phyloP scores from a whole-genome alignment of 2,797 vertebrate species.

The Spizella passerina region DNA sequence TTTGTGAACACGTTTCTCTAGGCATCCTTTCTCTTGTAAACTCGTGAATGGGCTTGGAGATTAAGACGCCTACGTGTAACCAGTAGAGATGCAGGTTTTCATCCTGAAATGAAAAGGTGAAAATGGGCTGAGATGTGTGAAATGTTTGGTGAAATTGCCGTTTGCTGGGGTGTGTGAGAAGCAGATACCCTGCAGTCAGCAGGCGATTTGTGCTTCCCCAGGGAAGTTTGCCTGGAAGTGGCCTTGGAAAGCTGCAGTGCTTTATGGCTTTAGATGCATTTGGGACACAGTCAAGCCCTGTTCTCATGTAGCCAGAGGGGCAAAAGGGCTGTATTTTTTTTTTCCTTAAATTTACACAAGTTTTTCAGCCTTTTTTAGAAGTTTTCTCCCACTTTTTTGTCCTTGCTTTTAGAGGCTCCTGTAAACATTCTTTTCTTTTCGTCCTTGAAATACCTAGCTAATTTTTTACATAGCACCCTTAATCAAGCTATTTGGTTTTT shows the following conservation, averaged over 20 bases:
- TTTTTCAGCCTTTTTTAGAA: neutral
- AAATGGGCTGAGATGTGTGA: too few relatives aligned
- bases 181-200: too few relatives aligned
- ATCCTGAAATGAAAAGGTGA: neutral
- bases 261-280: fast-evolving
- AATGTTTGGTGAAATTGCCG: fast-evolving
- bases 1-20: neutral
- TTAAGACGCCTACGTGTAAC: fast-evolving
- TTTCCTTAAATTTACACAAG: neutral
- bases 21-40: neutral
- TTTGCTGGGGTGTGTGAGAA: neutral
- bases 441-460: neutral
- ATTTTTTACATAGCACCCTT: neutral
- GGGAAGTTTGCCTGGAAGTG: neutral
- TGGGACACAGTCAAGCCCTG: neutral
- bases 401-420: neutral
- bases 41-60: neutral
- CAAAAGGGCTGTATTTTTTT: neutral
- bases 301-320: neutral
- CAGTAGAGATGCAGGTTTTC: neutral
- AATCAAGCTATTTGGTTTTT: neutral
- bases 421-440: neutral
- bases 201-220: neutral
- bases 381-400: neutral
- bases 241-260: neutral